Percentiles rank a stretch among this genome's conserved stretches.
Evolutionary conservation across 2,797 vertebrate species (phyloP).

Genomic region (Sebastes taczanowskii): DNA sequence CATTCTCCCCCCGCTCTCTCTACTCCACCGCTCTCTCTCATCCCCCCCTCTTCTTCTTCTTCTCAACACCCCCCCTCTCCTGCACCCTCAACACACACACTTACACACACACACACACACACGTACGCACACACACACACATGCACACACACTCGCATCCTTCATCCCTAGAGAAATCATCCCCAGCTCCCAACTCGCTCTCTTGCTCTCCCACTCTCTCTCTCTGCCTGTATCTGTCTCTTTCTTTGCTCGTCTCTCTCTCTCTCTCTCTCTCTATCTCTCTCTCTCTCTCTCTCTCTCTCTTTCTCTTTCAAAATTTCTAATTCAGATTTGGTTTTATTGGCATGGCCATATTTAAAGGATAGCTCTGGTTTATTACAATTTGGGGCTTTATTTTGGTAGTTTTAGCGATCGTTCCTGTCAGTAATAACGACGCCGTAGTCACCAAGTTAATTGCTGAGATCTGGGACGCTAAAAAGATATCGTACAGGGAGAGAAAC

Average conservation of each 20-base stretch:
- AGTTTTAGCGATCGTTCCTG: background rate
- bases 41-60: slow-evolving; percentile 17
- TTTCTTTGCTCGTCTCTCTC: slow-evolving; percentile 12
- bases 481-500: background rate
- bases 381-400: background rate
- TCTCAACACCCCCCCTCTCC: background rate
- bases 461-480: background rate
- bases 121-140: background rate
- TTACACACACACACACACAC: background rate
- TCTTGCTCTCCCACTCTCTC: slow-evolving; percentile 48
- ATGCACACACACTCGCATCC: slow-evolving; percentile 53
- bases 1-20: slow-evolving; percentile 44
- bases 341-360: slow-evolving; percentile 29
- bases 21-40: slow-evolving; percentile 38
- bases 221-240: slow-evolving; percentile 35
- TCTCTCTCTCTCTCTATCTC: background rate
- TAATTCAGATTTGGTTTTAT: slow-evolving; percentile 36
- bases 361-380: slow-evolving; percentile 23
- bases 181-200: slow-evolving; percentile 74
- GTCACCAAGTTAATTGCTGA: background rate
- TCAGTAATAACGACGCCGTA: background rate
- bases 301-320: slow-evolving; percentile 33
- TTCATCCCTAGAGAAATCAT: slow-evolving; percentile 82
- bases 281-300: background rate
- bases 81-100: slow-evolving; percentile 20